Base-by-base conservation (phyloP, 1,140 invertebrate genomes). In the Thaumetopoea pityocampa region DNA sequence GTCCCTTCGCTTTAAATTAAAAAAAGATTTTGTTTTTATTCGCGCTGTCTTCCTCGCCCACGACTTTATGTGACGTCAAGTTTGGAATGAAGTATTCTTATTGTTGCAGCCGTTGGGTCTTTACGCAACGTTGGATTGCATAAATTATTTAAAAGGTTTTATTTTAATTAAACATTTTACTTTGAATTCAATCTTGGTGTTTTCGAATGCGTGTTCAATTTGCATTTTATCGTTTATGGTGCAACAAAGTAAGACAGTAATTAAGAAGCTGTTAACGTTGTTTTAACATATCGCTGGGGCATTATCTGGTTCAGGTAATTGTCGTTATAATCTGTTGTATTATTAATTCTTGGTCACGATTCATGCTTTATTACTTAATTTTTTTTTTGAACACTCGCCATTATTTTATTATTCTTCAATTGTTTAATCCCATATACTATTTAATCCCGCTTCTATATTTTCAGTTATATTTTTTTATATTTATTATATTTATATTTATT, bases 31-130 rank as follows among this genome's bases (percentile, higher is more conserved):
- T 53, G 43, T 66, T 73, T 73, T 67, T 74, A 64, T 67, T 66
- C 48, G 33, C 50, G 43, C 55, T 58, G 66, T 72, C 62, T 58
- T 58, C 51, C 51, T 79, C 64, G 70, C 68, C 70, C 69, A 71
- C 69, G 58, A 77, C 61, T 83, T 82, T 79, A 80, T 83, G 79
- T 77, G 76, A 83, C 72, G 65, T 78, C 70, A 71, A 74, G 63
- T 72, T 76, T 45, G 69, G 69, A 76, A 73, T 67, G 68, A 73
- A 57, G 68, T 73, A 73, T 79, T 73, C 69, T 77, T 79, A 78
- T 79, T 82, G 71, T 76, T 66, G 49, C 45, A 46, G 41, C 37
- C 45, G 53, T 51, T 56, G 58, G 52, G 47, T 53, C 52, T 81
- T 73, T 74, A 68, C 61, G 66, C 62, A 67, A 74, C 57, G 51